Percentiles rank a stretch among this genome's conserved stretches.
These are phyloP conservation scores for Torymus texanus DNA, from an alignment of 2,888 invertebrate species.

Conservation along the genomic window DNA sequence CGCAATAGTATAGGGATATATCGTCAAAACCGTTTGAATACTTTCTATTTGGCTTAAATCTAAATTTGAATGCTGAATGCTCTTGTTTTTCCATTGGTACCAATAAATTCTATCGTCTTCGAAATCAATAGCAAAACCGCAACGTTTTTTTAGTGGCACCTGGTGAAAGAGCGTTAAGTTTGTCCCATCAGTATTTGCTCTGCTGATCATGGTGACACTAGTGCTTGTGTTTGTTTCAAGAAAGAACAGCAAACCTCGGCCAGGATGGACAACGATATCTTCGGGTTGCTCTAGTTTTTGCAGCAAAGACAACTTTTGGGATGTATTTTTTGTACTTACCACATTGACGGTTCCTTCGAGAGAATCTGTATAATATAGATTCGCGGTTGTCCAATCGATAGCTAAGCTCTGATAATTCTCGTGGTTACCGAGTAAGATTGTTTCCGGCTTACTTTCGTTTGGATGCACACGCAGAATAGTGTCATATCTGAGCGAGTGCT, in stretches of 20 bases:
- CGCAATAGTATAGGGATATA: slow-evolving; percentile 21
- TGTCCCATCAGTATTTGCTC: slow-evolving; percentile 26
- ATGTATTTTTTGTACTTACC: neutral
- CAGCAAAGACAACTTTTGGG: slow-evolving; percentile 11
- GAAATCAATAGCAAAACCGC: slow-evolving; percentile 45
- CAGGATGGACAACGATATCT: slow-evolving; percentile 29
- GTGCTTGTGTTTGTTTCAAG: slow-evolving; percentile 31
- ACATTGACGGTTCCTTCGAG: slow-evolving; percentile 29
- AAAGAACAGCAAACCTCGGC: slow-evolving; percentile 36
- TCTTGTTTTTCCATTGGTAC: slow-evolving; percentile 30
- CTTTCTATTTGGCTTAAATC: slow-evolving; percentile 13
- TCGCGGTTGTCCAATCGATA: slow-evolving; percentile 17
- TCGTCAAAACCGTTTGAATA: slow-evolving; percentile 15
- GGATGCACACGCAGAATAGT: slow-evolving; percentile 30
- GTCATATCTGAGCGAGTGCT: neutral
- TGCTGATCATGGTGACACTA: slow-evolving; percentile 4
- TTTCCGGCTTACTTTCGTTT: slow-evolving; percentile 24
- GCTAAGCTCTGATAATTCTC: slow-evolving; percentile 48
- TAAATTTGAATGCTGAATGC: slow-evolving; percentile 31
- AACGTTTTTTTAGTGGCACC: slow-evolving; percentile 13
- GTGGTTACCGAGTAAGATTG: slow-evolving; percentile 14
- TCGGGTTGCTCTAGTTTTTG: slow-evolving; percentile 34
- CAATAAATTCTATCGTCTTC: slow-evolving; percentile 42
- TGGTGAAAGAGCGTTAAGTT: slow-evolving; percentile 33
- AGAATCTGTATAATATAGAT: slow-evolving; percentile 37